Evolutionary conservation across 1,140 invertebrate species (phyloP), one percentile per base, ranked within the genome.

Genomic region (Apis cerana): DNA sequence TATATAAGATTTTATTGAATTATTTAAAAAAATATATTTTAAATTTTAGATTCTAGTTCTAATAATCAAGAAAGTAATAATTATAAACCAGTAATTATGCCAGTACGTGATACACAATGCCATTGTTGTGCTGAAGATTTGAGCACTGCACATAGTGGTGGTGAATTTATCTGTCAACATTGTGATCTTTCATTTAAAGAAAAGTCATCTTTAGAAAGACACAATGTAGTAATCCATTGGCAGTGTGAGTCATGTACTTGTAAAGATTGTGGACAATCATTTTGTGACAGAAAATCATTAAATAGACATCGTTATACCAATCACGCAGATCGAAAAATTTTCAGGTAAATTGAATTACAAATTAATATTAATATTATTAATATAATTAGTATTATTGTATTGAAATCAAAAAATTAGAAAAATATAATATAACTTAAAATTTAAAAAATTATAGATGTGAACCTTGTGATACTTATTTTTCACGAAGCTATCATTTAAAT

Each of bases 401-500:
- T 43, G 5, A 43, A 7, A 43, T 43, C 33, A 43, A 82, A 27
- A 82, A 91, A 50, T 83, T 85, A 77, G 89, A 90, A 72, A 0
- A 9, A 3, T 62, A 9, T 68, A 15, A 59, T 59, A 65, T 74
- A 43, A 43, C 5, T 43, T 43, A 43, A 43, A 69, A 74, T 23
- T 70, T 64, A 13, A 76, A 48, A 84, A 93, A 93, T 19, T 95
- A 93, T 75, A 95, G 94, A 80, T 96, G 96, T 89, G 93, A 94
- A 5, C 92, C 93, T 56, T 96, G 96, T 87, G 94, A 95, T 85
- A 95, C 94, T 88, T 95, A 96, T 79, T 97, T 97, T 87, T 97
- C 96, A 23, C 93, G 97, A 64, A 96, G 96, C 84, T 97, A 97
- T 88, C 97, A 97, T 87, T 92, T 97, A 75, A 96, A 97, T 89